Conservation (phyloP, 2,113 vertebrate genomes). For the Pachyramphus minor region DNA sequence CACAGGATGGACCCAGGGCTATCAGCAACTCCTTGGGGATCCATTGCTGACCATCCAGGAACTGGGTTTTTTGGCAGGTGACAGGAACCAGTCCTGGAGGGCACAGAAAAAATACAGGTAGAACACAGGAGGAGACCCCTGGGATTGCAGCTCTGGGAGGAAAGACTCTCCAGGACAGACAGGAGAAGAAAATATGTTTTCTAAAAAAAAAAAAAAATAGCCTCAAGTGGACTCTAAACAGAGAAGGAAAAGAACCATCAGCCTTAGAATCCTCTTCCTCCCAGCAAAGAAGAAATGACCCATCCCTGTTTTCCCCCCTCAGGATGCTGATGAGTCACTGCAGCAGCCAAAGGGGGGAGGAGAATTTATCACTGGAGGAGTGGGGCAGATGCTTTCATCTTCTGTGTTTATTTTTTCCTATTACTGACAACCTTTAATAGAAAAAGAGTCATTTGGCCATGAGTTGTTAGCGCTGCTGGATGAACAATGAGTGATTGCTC, state of each 20-base stretch:
- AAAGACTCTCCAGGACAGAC: background rate
- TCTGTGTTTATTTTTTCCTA: background rate
- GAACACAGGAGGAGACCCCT: too few relatives aligned
- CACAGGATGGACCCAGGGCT: too few relatives aligned
- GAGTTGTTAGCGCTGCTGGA: background rate
- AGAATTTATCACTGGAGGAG: background rate
- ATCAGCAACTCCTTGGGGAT: too few relatives aligned
- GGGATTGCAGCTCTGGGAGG: too few relatives aligned
- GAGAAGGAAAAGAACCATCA: background rate
- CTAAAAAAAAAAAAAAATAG: background rate
- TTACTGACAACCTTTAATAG: background rate
- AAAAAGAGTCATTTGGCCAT: background rate
- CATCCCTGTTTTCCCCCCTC: background rate
- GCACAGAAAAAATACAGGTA: accelerated
- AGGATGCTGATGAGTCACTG: slow-evolving; percentile 1
- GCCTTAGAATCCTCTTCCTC: background rate
- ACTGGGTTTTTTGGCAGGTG: background rate
- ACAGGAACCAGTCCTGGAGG: background rate
- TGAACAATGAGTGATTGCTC: background rate
- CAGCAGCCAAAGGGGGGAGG: background rate
- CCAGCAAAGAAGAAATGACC: background rate
- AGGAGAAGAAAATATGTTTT: background rate
- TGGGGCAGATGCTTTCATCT: background rate
- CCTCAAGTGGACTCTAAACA: background rate
- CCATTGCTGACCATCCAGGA: too few relatives aligned